Percentiles rank a stretch among this genome's conserved stretches.
phyloP scores from a whole-genome alignment of 2,888 invertebrate species.

The Antitype chi region DNA sequence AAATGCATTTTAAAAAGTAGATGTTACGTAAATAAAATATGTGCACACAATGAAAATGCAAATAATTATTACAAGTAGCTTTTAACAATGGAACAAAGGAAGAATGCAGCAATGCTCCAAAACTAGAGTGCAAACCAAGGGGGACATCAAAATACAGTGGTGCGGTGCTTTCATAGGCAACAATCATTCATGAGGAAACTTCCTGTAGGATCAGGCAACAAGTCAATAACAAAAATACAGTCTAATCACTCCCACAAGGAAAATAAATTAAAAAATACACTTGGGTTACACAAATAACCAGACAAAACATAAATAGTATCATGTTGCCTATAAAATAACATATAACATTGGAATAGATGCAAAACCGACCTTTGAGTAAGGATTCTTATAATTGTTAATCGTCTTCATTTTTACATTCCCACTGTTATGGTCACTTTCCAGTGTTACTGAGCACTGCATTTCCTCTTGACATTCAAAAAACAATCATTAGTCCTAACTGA shows the following conservation, averaged over 20 bases:
- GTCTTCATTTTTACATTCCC: constrained; percentile 88
- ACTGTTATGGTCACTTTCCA: constrained; percentile 84
- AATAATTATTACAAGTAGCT: constrained; percentile 68
- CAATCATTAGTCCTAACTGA: constrained; percentile 71
- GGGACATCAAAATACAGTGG: constrained; percentile 73
- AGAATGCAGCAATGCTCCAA: constrained; percentile 73
- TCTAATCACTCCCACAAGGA: constrained; percentile 45
- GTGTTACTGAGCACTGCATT: constrained; percentile 88
- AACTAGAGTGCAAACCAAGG: constrained; percentile 78
- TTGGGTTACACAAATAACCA: constrained; percentile 51
- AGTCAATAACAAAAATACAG: constrained; percentile 27
- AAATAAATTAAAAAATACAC: constrained; percentile 35
- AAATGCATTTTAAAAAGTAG: constrained; percentile 34
- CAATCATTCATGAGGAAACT: constrained; percentile 68
- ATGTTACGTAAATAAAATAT: constrained; percentile 59
- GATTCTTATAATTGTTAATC: constrained; percentile 86
- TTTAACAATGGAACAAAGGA: constrained; percentile 83
- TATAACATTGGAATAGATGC: constrained; percentile 65
- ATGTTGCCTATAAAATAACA: constrained; percentile 79
- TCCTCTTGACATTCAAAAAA: constrained; percentile 87
- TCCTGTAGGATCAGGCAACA: constrained; percentile 44
- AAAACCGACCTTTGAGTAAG: constrained; percentile 87
- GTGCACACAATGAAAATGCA: constrained; percentile 71
- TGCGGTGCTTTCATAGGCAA: constrained; percentile 83
- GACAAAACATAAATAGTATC: constrained; percentile 45